Evolutionary conservation across 2,113 vertebrate genomes (phyloP), one percentile per base, ranked within the genome.

Genomic region (Cochlearius cochlearius): DNA sequence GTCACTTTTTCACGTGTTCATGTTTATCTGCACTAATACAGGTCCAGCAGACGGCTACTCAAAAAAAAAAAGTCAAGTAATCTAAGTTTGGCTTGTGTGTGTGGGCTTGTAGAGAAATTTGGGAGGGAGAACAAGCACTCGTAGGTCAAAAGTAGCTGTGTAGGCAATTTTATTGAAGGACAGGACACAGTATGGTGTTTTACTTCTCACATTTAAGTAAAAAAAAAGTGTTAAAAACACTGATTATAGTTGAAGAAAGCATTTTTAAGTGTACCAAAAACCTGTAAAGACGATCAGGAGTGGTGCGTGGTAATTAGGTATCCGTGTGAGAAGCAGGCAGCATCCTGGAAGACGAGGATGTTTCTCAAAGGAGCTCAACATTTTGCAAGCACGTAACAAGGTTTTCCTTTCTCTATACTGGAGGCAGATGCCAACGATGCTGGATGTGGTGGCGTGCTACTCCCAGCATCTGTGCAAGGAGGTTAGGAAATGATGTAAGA

Each of bases 281-380:
- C 36, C 60, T 84, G 64, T 86, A 45, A 92, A 91, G 83, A 49
- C 8, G 21, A 58, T 86, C 22, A 38, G 79, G 88, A 94, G 72
- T 92, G 69, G 72, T 85, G 83, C 26, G 47, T 87, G 91, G 79
- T 94, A 95, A 86, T 95, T 94, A 71, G 62, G 38, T 68, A 74
- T 80, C 59, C 36, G 77, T 74, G 23, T 66, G 49, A 96, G 93
- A 92, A 90, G 32, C 36, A 13, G 87, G 82, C 53, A 93, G 50
- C 58, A 76, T 96, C 74, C 92, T 76, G 84, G 87, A 79, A 79
- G 56, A 19, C 25, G 29, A 64, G 15, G 77, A n/a, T 3, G 2
- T 95, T 96, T 86, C 95, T 98, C 87, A 83, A 49, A 92, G 91
- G 62, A 92, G 67, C 79, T 84, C 72, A 41, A 38, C 58, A 62